A percentile compares a stretch with the other conserved stretches of the same genome.
These are phyloP conservation scores for Pteria penguin DNA, from an alignment of 2,888 invertebrate genomes.

Conservation along the genomic window DNA sequence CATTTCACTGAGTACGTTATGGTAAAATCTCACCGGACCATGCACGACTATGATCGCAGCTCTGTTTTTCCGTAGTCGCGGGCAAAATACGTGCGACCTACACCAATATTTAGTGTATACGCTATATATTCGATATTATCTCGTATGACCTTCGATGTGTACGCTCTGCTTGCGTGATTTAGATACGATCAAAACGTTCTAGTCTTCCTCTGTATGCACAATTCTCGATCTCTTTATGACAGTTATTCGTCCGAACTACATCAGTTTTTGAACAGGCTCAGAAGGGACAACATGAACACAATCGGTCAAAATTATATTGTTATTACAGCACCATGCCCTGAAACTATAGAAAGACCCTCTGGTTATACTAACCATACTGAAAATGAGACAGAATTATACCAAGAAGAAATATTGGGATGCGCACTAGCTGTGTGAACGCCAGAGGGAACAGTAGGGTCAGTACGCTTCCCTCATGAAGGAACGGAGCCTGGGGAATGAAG, in stretches of 20 bases:
- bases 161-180: too few relatives aligned
- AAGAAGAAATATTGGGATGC: constrained; percentile 15
- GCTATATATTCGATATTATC: background rate
- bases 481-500: constrained; percentile 28
- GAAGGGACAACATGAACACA: too few relatives aligned
- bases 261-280: too few relatives aligned
- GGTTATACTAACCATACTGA: too few relatives aligned
- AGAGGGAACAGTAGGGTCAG: constrained; percentile 25
- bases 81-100: constrained; percentile 7
- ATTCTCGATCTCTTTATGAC: too few relatives aligned
- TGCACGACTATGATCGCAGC: constrained; percentile 15
- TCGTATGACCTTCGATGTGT: background rate
- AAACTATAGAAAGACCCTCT: too few relatives aligned
- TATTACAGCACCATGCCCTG: too few relatives aligned
- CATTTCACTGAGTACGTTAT: too few relatives aligned
- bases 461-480: constrained; percentile 14
- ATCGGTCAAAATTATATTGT: too few relatives aligned
- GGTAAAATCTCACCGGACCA: too few relatives aligned
- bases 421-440: constrained; percentile 10
- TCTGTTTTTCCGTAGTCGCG: background rate
- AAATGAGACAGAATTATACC: too few relatives aligned
- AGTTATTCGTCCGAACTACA: too few relatives aligned
- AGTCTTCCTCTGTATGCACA: background rate
- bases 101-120: background rate
- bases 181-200: background rate